A percentile compares a stretch with the other conserved stretches of the same genome.
Evolutionary conservation across 2,888 invertebrate genomes (phyloP).

Genomic region (Myopa tessellatipennis): DNA sequence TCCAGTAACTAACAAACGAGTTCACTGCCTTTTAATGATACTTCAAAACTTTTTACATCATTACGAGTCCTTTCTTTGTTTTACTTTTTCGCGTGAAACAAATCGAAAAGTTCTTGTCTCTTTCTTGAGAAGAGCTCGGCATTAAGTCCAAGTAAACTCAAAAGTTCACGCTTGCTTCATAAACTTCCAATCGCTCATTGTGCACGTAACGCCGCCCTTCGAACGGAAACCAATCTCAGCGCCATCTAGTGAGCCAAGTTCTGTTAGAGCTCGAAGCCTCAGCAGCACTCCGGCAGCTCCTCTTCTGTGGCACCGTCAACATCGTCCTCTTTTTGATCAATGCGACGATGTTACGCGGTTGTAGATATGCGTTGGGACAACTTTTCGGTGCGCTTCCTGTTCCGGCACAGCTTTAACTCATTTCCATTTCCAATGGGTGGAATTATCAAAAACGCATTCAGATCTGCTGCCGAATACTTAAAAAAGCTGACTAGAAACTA

Average conservation of each 20-base stretch:
- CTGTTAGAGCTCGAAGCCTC: neutral
- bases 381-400: slow-evolving; percentile 10
- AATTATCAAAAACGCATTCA: slow-evolving; percentile 32
- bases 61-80: slow-evolving; percentile 53
- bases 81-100: slow-evolving; percentile 9
- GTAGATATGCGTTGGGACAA: neutral
- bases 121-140: slow-evolving; percentile 53
- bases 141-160: slow-evolving; percentile 61
- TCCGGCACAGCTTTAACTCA: slow-evolving; percentile 21
- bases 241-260: too few species aligned
- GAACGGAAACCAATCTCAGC: slow-evolving; percentile 27
- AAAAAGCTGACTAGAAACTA: slow-evolving; percentile 2
- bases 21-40: slow-evolving; percentile 56
- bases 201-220: slow-evolving; percentile 44
- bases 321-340: neutral
- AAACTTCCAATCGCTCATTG: slow-evolving; percentile 60
- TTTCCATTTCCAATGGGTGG: slow-evolving; percentile 29
- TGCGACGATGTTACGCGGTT: slow-evolving; percentile 3
- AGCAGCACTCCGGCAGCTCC: neutral
- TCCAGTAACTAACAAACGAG: neutral
- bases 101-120: slow-evolving; percentile 24
- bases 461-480: slow-evolving; percentile 16
- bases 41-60: slow-evolving; percentile 59
- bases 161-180: slow-evolving; percentile 57
- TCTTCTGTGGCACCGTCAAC: neutral